Conservation (phyloP, 92 coral and sea anemone genomes). For the Phymanthus crucifer region DNA sequence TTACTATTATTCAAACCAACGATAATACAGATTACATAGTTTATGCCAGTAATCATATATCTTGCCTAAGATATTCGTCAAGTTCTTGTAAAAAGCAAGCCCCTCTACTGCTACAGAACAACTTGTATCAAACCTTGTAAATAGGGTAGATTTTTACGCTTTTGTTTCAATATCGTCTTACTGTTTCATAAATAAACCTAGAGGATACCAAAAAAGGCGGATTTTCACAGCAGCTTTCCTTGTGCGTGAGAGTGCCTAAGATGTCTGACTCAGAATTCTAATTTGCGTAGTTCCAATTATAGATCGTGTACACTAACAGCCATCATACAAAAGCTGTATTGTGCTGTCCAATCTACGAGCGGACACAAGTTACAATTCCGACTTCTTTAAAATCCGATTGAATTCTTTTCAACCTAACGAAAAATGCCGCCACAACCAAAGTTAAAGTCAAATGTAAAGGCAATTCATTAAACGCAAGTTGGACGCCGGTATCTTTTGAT, state of each 20-base stretch:
- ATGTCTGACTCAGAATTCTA: constrained; percentile 7
- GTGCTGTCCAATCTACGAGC: constrained; percentile 49
- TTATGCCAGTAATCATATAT: not conserved
- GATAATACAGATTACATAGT: constrained; percentile 3
- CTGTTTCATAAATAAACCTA: constrained; percentile 2
- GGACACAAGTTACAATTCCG: constrained; percentile 52
- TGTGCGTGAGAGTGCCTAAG: constrained; percentile 12
- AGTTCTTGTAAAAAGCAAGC: not conserved
- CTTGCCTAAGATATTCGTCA: not conserved
- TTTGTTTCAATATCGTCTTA: not conserved
- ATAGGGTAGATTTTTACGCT: constrained; percentile 2
- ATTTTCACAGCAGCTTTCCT: constrained; percentile 9
- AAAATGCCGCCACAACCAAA: constrained; percentile 58
- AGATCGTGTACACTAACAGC: constrained; percentile 45
- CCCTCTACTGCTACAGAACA: constrained; percentile 6
- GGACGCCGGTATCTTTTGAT: constrained; percentile 65
- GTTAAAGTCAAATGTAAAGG: constrained; percentile 30
- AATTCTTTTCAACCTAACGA: constrained; percentile 62
- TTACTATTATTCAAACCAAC: constrained; percentile 10
- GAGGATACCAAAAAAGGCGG: constrained; percentile 11
- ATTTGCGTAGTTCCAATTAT: constrained; percentile 53
- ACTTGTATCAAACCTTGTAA: constrained; percentile 15
- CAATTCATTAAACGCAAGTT: constrained; percentile 51
- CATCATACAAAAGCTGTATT: constrained; percentile 50
- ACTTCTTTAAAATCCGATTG: constrained; percentile 73